These are phyloP conservation scores for Caranx melampygus DNA, from an alignment of 2,113 vertebrate species.

Conservation along the genomic window DNA sequence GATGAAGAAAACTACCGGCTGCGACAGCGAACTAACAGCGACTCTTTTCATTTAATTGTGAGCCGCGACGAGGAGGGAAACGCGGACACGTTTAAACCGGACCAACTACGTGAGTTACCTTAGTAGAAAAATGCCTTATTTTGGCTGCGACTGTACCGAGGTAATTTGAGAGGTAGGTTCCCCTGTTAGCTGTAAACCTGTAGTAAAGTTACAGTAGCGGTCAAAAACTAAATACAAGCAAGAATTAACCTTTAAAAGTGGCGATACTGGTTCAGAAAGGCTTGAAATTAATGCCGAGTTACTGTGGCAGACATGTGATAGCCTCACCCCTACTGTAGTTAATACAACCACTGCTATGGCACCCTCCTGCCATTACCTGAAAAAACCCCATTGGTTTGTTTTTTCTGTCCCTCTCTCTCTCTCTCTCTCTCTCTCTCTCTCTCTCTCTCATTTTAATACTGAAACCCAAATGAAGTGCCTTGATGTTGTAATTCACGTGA, in stretches of 20 bases:
- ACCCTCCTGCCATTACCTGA: constrained; percentile 41
- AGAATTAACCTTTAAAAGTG: background rate
- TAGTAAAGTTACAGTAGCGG: background rate
- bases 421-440: too few species aligned
- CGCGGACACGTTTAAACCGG: background rate
- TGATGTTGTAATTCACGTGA: background rate
- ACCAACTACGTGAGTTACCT: background rate
- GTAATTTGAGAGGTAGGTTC: background rate
- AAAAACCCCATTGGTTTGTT: background rate
- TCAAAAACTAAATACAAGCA: background rate
- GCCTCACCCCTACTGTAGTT: constrained; percentile 40
- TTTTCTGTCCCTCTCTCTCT: background rate
- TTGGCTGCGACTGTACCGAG: constrained; percentile 12
- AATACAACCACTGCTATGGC: background rate
- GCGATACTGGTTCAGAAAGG: background rate
- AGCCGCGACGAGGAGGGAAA: constrained; percentile 58
- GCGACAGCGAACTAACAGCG: constrained; percentile 59
- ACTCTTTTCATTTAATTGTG: constrained; percentile 23
- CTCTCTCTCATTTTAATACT: background rate
- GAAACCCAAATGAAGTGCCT: background rate
- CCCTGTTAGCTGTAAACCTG: constrained; percentile 33
- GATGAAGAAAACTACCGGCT: constrained; percentile 71
- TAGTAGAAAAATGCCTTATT: constrained; percentile 30
- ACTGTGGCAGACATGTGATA: constrained; percentile 3
- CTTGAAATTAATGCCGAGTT: background rate